phyloP scores from a whole-genome alignment of 2,888 invertebrate species.

The Blastobasis lacticolella region DNA sequence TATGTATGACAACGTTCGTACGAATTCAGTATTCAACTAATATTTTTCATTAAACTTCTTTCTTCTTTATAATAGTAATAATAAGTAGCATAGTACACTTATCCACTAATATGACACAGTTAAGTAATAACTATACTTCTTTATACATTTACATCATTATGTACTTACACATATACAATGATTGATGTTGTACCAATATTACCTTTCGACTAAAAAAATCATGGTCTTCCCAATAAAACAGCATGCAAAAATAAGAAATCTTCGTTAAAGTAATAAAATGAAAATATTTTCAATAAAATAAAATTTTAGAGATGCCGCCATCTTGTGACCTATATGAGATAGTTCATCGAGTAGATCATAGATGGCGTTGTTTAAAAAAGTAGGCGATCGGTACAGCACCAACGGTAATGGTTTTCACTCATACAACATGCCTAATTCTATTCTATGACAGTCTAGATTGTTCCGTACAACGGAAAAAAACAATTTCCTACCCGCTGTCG shows the following conservation, averaged over 20 bases:
- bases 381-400: constrained; percentile 35
- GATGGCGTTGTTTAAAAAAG: constrained; percentile 17
- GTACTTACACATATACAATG: constrained; percentile 69
- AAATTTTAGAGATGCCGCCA: neutral
- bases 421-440: constrained; percentile 60
- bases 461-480: constrained; percentile 73
- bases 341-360: constrained; percentile 4
- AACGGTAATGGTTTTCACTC: constrained; percentile 45
- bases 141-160: constrained; percentile 66
- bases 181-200: constrained; percentile 37
- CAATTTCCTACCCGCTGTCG: constrained; percentile 48
- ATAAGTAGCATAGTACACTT: constrained; percentile 71
- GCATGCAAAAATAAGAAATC: constrained; percentile 3
- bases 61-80: constrained; percentile 49
- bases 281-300: neutral
- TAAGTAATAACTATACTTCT: constrained; percentile 59
- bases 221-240: no score
- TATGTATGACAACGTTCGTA: constrained; percentile 24
- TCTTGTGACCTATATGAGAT: neutral
- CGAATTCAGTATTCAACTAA: constrained; percentile 59
- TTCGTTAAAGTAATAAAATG: neutral
- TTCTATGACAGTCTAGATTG: constrained; percentile 68
- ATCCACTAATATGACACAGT: constrained; percentile 71
- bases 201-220: constrained; percentile 23
- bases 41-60: constrained; percentile 59